phyloP scores from a whole-genome alignment of 2,113 vertebrate species.

The Thymallus thymallus region DNA sequence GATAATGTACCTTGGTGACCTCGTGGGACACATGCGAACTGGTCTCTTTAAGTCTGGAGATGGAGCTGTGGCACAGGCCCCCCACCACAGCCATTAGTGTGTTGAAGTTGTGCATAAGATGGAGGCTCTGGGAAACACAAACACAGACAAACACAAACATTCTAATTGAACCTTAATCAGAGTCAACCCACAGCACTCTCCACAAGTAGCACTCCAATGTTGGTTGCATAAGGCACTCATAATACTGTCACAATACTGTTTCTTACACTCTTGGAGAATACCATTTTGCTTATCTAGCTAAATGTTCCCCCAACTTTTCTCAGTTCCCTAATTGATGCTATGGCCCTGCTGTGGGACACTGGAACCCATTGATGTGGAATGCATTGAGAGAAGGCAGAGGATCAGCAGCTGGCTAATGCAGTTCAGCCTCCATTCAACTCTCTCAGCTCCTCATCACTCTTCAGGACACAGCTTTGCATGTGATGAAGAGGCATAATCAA shows the following conservation, averaged over 20 bases:
- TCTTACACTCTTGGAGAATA: too few relatives aligned
- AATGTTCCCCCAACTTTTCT: too few relatives aligned
- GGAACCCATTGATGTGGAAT: too few relatives aligned
- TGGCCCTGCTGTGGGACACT: too few relatives aligned
- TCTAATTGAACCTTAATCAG: neutral
- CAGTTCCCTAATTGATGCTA: too few relatives aligned
- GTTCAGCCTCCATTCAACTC: neutral
- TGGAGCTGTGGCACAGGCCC: conserved; percentile 92
- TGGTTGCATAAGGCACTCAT: neutral
- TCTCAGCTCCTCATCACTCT: too few relatives aligned
- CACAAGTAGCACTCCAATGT: neutral
- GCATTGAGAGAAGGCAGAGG: too few relatives aligned
- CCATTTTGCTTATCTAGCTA: too few relatives aligned
- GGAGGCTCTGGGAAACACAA: conserved; percentile 79
- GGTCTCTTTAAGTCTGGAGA: conserved; percentile 95
- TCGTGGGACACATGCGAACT: conserved; percentile 87
- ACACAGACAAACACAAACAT: conserved; percentile 2
- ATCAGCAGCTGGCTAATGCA: too few relatives aligned
- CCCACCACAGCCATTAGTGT: conserved; percentile 97
- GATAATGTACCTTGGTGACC: conserved; percentile 83
- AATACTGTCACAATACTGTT: neutral
- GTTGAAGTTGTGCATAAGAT: conserved; percentile 93
- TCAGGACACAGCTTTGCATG: neutral
- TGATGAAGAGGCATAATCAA: conserved; percentile 30
- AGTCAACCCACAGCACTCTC: neutral